Evolutionary conservation across 2,888 invertebrate species (phyloP).

Genomic region (Plebejus melissa): DNA sequence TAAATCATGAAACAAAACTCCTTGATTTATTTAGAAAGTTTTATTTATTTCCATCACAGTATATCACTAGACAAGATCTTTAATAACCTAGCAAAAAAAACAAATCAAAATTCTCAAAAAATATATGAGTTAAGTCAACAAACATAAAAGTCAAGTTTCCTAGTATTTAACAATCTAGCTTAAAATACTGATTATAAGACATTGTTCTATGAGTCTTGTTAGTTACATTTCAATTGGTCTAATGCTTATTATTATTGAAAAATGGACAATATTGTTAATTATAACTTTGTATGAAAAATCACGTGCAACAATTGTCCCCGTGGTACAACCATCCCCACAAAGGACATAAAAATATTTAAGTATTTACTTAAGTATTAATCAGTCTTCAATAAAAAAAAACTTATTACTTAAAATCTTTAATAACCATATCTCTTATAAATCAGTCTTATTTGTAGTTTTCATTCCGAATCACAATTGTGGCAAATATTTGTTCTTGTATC

Average conservation of each 20-base stretch:
- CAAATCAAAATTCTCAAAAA: no score
- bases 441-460: constrained; percentile 7
- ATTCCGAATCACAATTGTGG: constrained; percentile 1
- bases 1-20: no score
- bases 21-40: no score
- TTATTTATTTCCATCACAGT: no score
- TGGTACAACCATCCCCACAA: constrained; percentile 5
- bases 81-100: no score
- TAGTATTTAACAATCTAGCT: no score
- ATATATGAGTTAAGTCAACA: no score
- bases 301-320: constrained; percentile 7
- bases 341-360: neutral
- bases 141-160: no score
- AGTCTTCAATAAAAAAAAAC: constrained; percentile 3
- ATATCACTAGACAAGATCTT: no score
- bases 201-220: neutral
- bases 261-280: neutral
- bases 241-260: constrained; percentile 7
- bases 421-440: constrained; percentile 7
- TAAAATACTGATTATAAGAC: no score
- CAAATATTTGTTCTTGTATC: neutral
- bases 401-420: constrained; percentile 2
- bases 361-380: constrained; percentile 7
- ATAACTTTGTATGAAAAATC: constrained; percentile 2
- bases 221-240: neutral